Conservation (phyloP, 2,797 vertebrate species). For the Acanthopagrus latus region DNA sequence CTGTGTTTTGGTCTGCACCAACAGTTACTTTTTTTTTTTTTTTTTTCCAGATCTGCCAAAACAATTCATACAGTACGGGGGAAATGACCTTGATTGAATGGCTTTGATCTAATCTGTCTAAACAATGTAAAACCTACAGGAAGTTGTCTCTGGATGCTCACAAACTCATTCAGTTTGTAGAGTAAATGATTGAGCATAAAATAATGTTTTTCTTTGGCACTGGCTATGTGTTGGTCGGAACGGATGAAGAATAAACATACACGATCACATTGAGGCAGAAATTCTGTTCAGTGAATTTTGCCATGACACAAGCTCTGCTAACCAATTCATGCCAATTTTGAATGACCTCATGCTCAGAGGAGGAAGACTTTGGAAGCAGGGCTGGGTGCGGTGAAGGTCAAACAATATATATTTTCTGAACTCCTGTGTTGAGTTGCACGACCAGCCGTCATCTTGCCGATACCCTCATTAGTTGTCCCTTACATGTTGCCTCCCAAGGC, state of each 20-base stretch:
- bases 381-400: not conserved
- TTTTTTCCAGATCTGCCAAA: not conserved
- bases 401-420: not conserved
- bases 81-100: not conserved
- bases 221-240: not conserved
- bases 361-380: not conserved
- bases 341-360: too few relatives aligned
- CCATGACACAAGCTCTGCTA: not conserved
- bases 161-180: not conserved
- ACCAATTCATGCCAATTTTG: not conserved
- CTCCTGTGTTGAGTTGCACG: constrained; percentile 1
- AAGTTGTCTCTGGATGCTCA: not conserved
- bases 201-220: not conserved
- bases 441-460: constrained; percentile 6
- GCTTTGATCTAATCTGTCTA: not conserved
- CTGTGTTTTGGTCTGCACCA: too few relatives aligned
- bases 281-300: not conserved
- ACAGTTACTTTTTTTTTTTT: not conserved
- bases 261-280: not conserved
- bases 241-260: not conserved
- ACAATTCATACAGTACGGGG: not conserved
- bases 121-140: not conserved
- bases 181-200: not conserved
- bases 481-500: constrained; percentile 40
- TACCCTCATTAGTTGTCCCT: constrained; percentile 53